Evolutionary conservation across 2,113 vertebrate genomes (phyloP).

Genomic region (western clawed frog (Xenopus tropicalis)): UCB_Xtro_10.0 CM004451.2:60058001-60058500

Average conservation of each 20-base stretch:
- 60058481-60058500: background rate
- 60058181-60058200: too few relatives aligned
- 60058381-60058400: slow-evolving; percentile 30
- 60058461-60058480: slow-evolving; percentile 20
- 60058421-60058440: slow-evolving; percentile 27
- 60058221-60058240: too few relatives aligned
- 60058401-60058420: slow-evolving; percentile 11
- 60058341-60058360: slow-evolving; percentile 30
- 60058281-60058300: slow-evolving; percentile 8
- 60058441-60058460: slow-evolving; percentile 21
- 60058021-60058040: too few relatives aligned
- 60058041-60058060: too few relatives aligned
- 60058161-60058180: too few relatives aligned
- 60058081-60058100: too few relatives aligned
- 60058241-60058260: background rate
- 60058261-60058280: background rate
- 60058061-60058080: too few relatives aligned
- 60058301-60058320: slow-evolving; percentile 24
- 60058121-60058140: too few relatives aligned
- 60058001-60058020: too few relatives aligned
- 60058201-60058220: too few relatives aligned
- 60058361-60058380: slow-evolving; percentile 40
- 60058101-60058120: too few relatives aligned
- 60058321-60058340: slow-evolving; percentile 31
- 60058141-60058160: too few relatives aligned